Percentiles rank a stretch among this genome's conserved stretches.
phyloP scores from a whole-genome alignment of 1,140 invertebrate genomes.

The Tachypleus tridentatus region DNA sequence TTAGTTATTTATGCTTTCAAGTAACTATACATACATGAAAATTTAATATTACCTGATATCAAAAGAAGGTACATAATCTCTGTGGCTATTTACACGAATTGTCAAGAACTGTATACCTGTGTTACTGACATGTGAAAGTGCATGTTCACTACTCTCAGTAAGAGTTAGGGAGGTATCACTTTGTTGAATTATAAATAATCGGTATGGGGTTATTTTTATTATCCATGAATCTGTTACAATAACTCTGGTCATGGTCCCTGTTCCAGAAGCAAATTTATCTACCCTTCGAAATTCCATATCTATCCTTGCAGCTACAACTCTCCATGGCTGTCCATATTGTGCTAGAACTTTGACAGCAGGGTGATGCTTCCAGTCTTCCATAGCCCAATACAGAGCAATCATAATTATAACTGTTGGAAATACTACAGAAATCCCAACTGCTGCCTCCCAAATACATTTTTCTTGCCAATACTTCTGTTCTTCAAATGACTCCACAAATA shows the following conservation, averaged over 20 bases:
- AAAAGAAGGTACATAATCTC: slow-evolving; percentile 31
- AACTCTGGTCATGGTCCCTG: slow-evolving; percentile 52
- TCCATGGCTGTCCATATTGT: slow-evolving; percentile 51
- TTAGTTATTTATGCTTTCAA: too few species aligned
- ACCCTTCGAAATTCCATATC: slow-evolving; percentile 63
- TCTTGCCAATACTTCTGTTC: too few species aligned
- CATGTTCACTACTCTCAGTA: slow-evolving; percentile 60
- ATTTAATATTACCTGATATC: slow-evolving; percentile 28
- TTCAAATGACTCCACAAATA: too few species aligned
- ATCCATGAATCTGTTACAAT: slow-evolving; percentile 78
- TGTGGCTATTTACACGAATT: slow-evolving; percentile 56
- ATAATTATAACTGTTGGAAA: slow-evolving; percentile 21
- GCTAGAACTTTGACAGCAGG: slow-evolving; percentile 54
- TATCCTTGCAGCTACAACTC: slow-evolving; percentile 53
- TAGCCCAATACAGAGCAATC: slow-evolving; percentile 45
- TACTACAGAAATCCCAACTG: slow-evolving; percentile 15
- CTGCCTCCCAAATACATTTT: neutral
- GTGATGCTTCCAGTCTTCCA: slow-evolving; percentile 54
- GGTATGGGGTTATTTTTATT: slow-evolving; percentile 68
- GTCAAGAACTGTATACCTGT: slow-evolving; percentile 59
- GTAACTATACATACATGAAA: too few species aligned
- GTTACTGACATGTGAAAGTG: slow-evolving; percentile 39
- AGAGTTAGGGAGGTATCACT: slow-evolving; percentile 59
- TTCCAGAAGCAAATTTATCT: slow-evolving; percentile 58
- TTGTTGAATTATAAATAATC: slow-evolving; percentile 58